phyloP scores from a whole-genome alignment of 2,888 invertebrate species.

The Steromphala cineraria region DNA sequence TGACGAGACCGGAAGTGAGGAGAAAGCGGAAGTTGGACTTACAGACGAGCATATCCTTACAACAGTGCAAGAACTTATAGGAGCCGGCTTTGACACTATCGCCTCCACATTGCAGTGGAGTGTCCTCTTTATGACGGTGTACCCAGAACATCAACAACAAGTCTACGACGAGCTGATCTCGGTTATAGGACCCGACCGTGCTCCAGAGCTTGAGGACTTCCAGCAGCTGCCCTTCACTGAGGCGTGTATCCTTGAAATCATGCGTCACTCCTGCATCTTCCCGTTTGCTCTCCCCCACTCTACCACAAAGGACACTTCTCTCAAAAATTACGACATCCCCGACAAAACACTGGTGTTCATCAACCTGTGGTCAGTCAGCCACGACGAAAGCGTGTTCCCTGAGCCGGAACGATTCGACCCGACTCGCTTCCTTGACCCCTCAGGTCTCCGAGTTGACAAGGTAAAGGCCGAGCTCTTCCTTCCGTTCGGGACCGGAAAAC shows the following conservation, averaged over 20 bases:
- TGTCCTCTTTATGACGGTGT: slow-evolving; percentile 60
- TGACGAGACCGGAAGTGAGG: slow-evolving; percentile 49
- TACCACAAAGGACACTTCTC: slow-evolving; percentile 58
- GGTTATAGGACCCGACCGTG: slow-evolving; percentile 47
- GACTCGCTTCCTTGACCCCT: slow-evolving; percentile 51
- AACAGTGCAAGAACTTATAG: slow-evolving; percentile 66
- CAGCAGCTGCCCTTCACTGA: slow-evolving; percentile 58
- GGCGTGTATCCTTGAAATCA: slow-evolving; percentile 60
- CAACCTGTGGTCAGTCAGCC: slow-evolving; percentile 65
- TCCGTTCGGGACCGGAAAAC: slow-evolving; percentile 62
- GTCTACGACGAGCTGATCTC: slow-evolving; percentile 61
- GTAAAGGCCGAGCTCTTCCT: slow-evolving; percentile 52
- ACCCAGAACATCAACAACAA: slow-evolving; percentile 59
- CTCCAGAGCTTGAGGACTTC: slow-evolving; percentile 52
- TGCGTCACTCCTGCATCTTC: slow-evolving; percentile 63
- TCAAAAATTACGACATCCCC: slow-evolving; percentile 53
- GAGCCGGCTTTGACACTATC: slow-evolving; percentile 70
- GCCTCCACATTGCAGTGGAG: slow-evolving; percentile 65
- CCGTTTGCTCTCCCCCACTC: slow-evolving; percentile 69
- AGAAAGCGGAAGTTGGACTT: slow-evolving; percentile 54
- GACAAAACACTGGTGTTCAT: slow-evolving; percentile 61
- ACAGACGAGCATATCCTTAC: slow-evolving; percentile 62
- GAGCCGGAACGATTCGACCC: slow-evolving; percentile 66
- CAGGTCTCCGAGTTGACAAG: slow-evolving; percentile 42
- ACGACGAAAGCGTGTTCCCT: slow-evolving; percentile 56